Evolutionary conservation across 2,888 invertebrate genomes (phyloP).

Genomic region (Zootermopsis nevadensis): DNA sequence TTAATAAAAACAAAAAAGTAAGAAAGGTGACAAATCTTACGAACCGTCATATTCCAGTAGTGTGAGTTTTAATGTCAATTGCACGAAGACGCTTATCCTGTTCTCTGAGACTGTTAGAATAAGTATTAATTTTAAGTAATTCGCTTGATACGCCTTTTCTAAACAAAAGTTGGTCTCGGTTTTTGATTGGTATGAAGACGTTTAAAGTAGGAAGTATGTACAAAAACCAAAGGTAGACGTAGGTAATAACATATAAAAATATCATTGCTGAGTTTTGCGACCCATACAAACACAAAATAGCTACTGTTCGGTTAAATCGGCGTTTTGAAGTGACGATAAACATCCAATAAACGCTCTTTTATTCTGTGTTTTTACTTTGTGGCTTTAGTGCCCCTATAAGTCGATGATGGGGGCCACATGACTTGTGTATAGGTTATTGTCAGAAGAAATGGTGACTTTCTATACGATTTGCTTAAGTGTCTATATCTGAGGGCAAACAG

Average conservation of each 20-base stretch:
- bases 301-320: background rate
- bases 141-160: background rate
- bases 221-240: background rate
- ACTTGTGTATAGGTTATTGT: background rate
- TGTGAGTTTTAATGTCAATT: no score
- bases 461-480: background rate
- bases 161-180: background rate
- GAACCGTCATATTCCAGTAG: no score
- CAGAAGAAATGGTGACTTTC: background rate
- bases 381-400: background rate
- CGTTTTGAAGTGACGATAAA: slow-evolving; percentile 10
- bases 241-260: background rate
- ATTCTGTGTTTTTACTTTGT: background rate
- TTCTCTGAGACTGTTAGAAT: no score
- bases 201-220: background rate
- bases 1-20: no score
- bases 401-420: background rate
- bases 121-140: no score
- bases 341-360: slow-evolving; percentile 9
- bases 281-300: background rate
- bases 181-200: background rate
- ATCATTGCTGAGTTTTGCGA: background rate
- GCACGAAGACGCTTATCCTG: no score
- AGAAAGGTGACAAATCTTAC: no score
- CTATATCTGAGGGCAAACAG: background rate